These are phyloP conservation scores for Nesogale talazaci DNA, from an alignment of 2,113 vertebrate genomes.

Conservation along the genomic window DNA sequence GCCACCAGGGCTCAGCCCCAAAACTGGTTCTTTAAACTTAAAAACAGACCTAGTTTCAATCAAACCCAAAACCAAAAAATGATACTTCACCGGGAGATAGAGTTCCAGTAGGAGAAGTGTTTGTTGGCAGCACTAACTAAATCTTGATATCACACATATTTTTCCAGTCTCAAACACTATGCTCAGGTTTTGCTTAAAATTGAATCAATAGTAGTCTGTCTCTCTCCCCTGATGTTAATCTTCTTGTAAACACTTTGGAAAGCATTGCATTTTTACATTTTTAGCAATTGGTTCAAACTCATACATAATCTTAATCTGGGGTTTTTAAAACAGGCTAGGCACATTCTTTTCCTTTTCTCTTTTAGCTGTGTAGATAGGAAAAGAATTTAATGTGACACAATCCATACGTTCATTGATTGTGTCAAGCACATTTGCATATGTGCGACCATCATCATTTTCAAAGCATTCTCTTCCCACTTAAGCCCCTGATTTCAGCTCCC, in stretches of 20 bases:
- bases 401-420: background rate
- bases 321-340: background rate
- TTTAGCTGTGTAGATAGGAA: background rate
- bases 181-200: conserved; percentile 33
- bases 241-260: conserved; percentile 39
- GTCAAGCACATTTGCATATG: no score
- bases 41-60: conserved; percentile 17
- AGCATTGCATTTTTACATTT: conserved; percentile 8
- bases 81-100: background rate
- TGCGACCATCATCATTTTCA: no score
- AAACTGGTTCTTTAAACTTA: no score
- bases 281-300: conserved; percentile 15
- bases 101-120: background rate
- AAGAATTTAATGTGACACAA: background rate
- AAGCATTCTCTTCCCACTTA: no score
- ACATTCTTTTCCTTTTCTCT: background rate
- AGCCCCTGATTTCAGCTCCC: no score
- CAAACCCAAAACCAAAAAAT: background rate
- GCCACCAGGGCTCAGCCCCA: no score
- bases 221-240: background rate
- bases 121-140: conserved; percentile 27
- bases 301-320: background rate
- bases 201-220: background rate
- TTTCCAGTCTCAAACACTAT: background rate
- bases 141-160: background rate